phyloP scores from a whole-genome alignment of 2,888 invertebrate genomes.

The Acleris cristana region DNA sequence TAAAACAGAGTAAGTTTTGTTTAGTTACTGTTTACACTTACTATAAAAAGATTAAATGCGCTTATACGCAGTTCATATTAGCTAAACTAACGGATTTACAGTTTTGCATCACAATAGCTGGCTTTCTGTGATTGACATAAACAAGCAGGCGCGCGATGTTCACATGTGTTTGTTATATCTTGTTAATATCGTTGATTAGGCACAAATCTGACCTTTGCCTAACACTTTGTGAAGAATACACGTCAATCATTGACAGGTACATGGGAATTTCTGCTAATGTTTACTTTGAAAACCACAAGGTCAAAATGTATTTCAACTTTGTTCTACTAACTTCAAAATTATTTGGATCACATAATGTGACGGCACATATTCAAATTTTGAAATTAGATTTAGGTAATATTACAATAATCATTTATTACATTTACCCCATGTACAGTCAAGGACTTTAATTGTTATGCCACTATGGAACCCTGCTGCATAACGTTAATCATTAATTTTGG shows the following conservation, averaged over 20 bases:
- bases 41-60: neutral
- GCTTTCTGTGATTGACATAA: conserved; percentile 57
- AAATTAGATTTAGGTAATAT: no score
- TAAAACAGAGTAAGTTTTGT: neutral
- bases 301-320: conserved; percentile 35
- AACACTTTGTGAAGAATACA: conserved; percentile 36
- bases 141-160: conserved; percentile 58
- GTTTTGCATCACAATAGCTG: conserved; percentile 42
- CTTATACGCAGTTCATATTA: neutral
- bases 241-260: conserved; percentile 37
- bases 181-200: conserved; percentile 48
- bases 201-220: conserved; percentile 60
- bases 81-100: conserved; percentile 31
- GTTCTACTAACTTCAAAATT: conserved; percentile 27
- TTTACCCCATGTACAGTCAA: no score
- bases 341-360: conserved; percentile 5
- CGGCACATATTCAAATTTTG: no score
- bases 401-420: no score
- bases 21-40: conserved; percentile 16
- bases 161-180: conserved; percentile 51
- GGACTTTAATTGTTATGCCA: no score
- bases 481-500: no score
- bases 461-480: no score
- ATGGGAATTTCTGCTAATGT: conserved; percentile 26
- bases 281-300: conserved; percentile 29